Evolutionary conservation across 2,113 vertebrate species (phyloP).

Genomic region (Acrocephalus arundinaceus): DNA sequence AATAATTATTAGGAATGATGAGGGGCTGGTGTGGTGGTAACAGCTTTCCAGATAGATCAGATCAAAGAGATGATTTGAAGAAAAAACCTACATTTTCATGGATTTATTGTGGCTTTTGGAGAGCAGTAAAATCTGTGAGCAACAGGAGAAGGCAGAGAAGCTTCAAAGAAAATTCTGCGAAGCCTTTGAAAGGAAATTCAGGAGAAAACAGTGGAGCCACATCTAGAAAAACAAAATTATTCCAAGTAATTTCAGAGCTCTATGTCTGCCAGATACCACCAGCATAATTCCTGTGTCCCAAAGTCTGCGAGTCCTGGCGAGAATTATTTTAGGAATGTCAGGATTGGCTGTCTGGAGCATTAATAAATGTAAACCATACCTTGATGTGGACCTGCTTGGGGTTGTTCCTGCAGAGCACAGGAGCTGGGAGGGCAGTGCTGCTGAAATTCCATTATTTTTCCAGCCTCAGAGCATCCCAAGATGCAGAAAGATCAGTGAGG

Average conservation of each 20-base stretch:
- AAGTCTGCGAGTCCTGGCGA: not conserved
- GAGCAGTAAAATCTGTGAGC: not conserved
- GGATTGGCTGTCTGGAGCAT: not conserved
- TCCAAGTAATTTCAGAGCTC: not conserved
- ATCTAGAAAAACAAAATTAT: not conserved
- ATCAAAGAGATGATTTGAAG: not conserved
- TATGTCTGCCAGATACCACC: not conserved
- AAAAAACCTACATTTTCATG: not conserved
- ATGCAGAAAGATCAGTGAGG: not conserved
- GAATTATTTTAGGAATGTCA: not conserved
- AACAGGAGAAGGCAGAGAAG: not conserved
- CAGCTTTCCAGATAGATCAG: not conserved
- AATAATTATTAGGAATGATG: not conserved
- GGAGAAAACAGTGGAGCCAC: not conserved
- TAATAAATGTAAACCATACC: not conserved
- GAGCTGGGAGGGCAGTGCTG: not conserved
- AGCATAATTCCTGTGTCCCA: not conserved
- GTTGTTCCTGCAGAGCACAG: not conserved
- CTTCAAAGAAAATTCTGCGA: not conserved
- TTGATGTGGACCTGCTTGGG: not conserved
- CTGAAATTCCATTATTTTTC: not conserved
- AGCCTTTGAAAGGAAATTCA: constrained; percentile 5
- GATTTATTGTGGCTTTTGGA: not conserved
- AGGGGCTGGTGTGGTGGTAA: not conserved
- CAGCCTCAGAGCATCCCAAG: not conserved